Conservation (phyloP, 53 echinoderm and acorn worm species). For the Crossaster papposus region DNA sequence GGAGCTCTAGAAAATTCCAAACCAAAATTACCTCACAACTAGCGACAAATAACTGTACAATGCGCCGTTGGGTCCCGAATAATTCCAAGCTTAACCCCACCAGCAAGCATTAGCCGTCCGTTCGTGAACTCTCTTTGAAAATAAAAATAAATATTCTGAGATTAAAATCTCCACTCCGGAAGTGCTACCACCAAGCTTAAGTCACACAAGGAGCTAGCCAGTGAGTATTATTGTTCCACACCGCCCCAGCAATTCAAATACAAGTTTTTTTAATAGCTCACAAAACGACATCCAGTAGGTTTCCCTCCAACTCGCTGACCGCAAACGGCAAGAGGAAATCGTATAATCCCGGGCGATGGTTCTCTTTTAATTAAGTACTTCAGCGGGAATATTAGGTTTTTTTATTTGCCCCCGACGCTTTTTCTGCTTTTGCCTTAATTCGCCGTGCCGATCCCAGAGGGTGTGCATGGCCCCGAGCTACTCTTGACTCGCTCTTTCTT, state of each 20-base stretch:
- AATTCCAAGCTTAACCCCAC: not conserved
- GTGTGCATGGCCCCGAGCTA: not conserved
- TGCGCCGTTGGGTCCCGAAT: not conserved
- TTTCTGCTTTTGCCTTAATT: not conserved
- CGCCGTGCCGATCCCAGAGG: conserved; percentile 16
- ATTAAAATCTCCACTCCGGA: conserved; percentile 51
- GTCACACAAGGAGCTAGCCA: conserved; percentile 1
- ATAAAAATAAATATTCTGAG: not conserved
- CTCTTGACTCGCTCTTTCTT: conserved; percentile 17
- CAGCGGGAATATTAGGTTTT: conserved; percentile 12
- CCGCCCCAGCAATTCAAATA: not conserved
- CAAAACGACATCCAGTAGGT: not conserved
- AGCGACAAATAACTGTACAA: not conserved
- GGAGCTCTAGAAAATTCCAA: not conserved
- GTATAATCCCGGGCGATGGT: conserved; percentile 41
- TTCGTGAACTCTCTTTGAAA: not conserved
- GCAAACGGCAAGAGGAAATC: conserved; percentile 53
- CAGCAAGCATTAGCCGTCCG: conserved; percentile 15
- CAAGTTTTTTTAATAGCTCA: conserved; percentile 19
- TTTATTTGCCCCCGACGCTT: not conserved
- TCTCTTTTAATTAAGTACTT: conserved; percentile 58
- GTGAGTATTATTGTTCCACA: conserved; percentile 48
- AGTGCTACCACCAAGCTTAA: conserved; percentile 23
- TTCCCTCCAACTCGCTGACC: conserved; percentile 38
- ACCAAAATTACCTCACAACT: not conserved